Evolutionary conservation across 2,888 invertebrate species (phyloP).

Genomic region (Lepidochitona cinerea): DNA sequence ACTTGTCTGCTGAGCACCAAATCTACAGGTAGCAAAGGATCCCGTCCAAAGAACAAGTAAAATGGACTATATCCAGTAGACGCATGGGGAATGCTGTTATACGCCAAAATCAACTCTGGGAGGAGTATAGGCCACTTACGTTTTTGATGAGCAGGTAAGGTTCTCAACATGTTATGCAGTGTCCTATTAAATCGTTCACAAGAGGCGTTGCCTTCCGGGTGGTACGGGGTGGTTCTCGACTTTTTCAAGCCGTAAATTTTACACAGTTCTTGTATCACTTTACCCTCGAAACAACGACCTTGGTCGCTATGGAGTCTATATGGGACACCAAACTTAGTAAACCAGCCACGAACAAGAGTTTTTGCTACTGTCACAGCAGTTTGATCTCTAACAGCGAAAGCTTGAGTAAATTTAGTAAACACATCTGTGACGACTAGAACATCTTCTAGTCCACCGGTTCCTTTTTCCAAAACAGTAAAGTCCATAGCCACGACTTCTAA

Average conservation of each 20-base stretch:
- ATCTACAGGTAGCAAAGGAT: slow-evolving; percentile 6
- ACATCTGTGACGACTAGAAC: slow-evolving; percentile 18
- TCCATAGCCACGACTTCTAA: slow-evolving; percentile 19
- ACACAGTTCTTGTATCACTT: slow-evolving; percentile 15
- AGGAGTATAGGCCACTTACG: background rate
- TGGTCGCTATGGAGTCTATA: slow-evolving; percentile 8
- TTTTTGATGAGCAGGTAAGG: background rate
- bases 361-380: slow-evolving; percentile 10
- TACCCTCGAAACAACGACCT: slow-evolving; percentile 9
- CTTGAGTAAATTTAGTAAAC: slow-evolving; percentile 9
- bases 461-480: slow-evolving; percentile 15
- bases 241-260: background rate
- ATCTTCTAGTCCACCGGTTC: slow-evolving; percentile 9
- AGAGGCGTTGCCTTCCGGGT: slow-evolving; percentile 6
- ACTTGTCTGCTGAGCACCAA: background rate
- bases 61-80: slow-evolving; percentile 8
- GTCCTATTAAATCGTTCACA: slow-evolving; percentile 5
- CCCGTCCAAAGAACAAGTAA: slow-evolving; percentile 10
- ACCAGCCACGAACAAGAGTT: slow-evolving; percentile 15
- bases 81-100: slow-evolving; percentile 8
- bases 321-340: slow-evolving; percentile 12
- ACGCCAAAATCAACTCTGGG: slow-evolving; percentile 4
- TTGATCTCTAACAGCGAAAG: slow-evolving; percentile 10
- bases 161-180: background rate
- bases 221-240: slow-evolving; percentile 1